A percentile compares a stretch with the other conserved stretches of the same genome.
These are phyloP conservation scores for Sturnus vulgaris DNA, from an alignment of 2,113 vertebrate genomes.

Conservation along the genomic window DNA sequence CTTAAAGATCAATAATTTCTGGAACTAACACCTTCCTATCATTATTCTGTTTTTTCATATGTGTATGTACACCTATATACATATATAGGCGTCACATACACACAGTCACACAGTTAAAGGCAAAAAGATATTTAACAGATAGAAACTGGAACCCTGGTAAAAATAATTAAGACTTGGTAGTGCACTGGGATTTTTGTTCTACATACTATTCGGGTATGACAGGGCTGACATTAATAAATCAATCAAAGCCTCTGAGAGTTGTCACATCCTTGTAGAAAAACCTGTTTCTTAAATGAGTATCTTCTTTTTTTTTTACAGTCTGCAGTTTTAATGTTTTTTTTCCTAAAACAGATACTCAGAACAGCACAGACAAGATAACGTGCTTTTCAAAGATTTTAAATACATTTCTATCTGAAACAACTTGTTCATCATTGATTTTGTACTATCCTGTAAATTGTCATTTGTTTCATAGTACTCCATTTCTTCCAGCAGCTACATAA, in stretches of 20 bases:
- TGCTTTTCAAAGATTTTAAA: not conserved
- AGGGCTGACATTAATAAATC: not conserved
- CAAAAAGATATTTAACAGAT: not conserved
- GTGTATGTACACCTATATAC: not conserved
- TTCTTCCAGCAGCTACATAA: not conserved
- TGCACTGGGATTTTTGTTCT: not conserved
- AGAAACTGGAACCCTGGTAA: not conserved
- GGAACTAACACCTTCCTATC: not conserved
- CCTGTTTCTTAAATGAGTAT: not conserved
- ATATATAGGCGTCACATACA: not conserved
- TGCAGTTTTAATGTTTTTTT: not conserved
- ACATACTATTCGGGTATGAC: not conserved
- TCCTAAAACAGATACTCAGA: not conserved
- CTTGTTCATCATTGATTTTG: not conserved
- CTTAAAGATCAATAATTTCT: not conserved
- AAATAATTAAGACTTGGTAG: constrained; percentile 8
- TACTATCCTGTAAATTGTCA: not conserved
- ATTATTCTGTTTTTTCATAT: not conserved
- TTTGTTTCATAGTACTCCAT: not conserved
- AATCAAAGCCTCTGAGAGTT: not conserved
- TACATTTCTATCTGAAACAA: not conserved
- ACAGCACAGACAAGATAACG: not conserved
- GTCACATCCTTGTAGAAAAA: not conserved
- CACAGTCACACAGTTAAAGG: not conserved
- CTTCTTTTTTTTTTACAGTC: not conserved